Conservation (phyloP, 2,888 invertebrate genomes). For the Ectemnius continuus region DNA sequence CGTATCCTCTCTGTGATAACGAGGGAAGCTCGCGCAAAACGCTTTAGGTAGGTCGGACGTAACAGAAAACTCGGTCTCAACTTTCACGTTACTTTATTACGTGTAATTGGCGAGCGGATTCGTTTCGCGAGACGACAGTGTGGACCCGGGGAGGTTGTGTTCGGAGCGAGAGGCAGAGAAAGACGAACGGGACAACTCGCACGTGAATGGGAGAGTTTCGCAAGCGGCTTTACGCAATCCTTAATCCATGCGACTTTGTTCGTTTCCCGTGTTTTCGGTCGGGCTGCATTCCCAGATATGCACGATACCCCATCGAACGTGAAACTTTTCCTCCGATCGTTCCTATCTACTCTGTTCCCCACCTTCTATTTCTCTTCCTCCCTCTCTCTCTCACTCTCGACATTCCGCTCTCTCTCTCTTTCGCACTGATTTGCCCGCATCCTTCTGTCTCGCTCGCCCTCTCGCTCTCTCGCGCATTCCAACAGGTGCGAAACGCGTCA, state of each 20-base stretch:
- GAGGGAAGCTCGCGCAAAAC: no score
- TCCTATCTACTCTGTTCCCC: not conserved
- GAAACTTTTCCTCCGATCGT: slow-evolving; percentile 51
- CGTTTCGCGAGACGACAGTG: slow-evolving; percentile 22
- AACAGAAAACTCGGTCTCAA: slow-evolving; percentile 44
- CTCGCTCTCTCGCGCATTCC: slow-evolving; percentile 62
- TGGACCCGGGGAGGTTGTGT: not conserved
- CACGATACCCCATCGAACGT: slow-evolving; percentile 37
- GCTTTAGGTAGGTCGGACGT: no score
- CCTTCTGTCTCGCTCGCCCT: slow-evolving; percentile 23
- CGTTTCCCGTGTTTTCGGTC: slow-evolving; percentile 36
- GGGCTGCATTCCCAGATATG: slow-evolving; percentile 14
- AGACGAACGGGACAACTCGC: slow-evolving; percentile 5
- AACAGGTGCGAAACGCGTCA: slow-evolving; percentile 71
- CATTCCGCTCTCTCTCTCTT: slow-evolving; percentile 9
- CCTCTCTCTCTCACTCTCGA: slow-evolving; percentile 8
- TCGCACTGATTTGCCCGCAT: slow-evolving; percentile 16
- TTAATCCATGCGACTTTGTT: slow-evolving; percentile 33
- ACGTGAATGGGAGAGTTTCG: slow-evolving; percentile 51
- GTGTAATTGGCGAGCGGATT: slow-evolving; percentile 52
- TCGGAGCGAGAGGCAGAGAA: no score
- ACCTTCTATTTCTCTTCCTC: slow-evolving; percentile 17
- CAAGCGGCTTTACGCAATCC: slow-evolving; percentile 63
- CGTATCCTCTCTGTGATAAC: not conserved
- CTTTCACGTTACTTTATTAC: slow-evolving; percentile 53